Conservation (phyloP, 2,888 invertebrate genomes). For the Sphinx pinastri region DNA sequence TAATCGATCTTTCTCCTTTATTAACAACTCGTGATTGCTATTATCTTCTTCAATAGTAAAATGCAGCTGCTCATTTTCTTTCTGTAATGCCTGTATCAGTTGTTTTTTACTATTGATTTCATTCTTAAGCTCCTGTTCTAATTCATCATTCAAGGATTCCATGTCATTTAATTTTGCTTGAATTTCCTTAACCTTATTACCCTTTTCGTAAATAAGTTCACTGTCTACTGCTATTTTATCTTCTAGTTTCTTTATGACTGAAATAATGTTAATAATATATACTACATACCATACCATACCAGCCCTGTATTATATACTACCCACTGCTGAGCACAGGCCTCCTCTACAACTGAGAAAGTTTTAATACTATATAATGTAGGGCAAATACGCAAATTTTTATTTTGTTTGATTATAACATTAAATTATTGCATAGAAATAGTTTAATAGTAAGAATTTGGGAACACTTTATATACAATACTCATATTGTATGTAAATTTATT, state of each 20-base stretch:
- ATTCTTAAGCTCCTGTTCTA: conserved; percentile 48
- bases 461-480: too few species aligned
- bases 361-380: not conserved
- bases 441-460: too few species aligned
- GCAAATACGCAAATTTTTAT: too few species aligned
- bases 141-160: conserved; percentile 40
- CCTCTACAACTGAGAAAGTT: too few species aligned
- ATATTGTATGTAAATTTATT: too few species aligned
- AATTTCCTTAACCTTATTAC: conserved; percentile 43
- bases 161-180: conserved; percentile 40
- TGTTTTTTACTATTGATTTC: conserved; percentile 45
- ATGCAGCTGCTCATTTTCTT: conserved; percentile 59
- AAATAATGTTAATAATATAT: conserved; percentile 37
- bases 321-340: too few species aligned
- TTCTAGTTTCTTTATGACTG: conserved; percentile 46
- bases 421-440: too few species aligned
- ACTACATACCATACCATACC: too few species aligned
- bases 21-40: conserved; percentile 50
- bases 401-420: too few species aligned
- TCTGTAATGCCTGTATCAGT: conserved; percentile 48
- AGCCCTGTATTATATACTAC: too few species aligned
- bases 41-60: conserved; percentile 56
- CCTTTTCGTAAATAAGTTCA: conserved; percentile 41
- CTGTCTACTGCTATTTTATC: conserved; percentile 37
- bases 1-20: conserved; percentile 56